Conservation (phyloP, 2,888 invertebrate species). For the Exocentrus adspersus region DNA sequence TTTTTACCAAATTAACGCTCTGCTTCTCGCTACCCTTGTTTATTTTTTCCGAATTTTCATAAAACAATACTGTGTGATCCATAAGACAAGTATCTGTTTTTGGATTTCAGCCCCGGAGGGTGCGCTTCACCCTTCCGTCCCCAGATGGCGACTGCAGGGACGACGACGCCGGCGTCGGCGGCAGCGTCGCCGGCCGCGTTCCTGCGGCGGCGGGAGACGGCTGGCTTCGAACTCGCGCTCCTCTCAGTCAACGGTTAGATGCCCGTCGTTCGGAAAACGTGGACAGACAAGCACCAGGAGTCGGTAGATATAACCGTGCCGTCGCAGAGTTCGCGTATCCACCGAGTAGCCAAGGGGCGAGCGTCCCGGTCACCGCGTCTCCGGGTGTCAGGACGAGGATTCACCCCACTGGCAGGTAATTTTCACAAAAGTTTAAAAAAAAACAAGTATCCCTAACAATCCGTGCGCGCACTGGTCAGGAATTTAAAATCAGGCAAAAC, state of each 20-base stretch:
- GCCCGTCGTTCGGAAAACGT: conserved; percentile 44
- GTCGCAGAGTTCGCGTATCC: conserved; percentile 20
- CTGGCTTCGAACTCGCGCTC: conserved; percentile 51
- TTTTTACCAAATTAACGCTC: no score
- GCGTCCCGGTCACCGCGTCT: conserved; percentile 54
- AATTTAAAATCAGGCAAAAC: no score
- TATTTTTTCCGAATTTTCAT: no score
- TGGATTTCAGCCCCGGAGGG: conserved; percentile 55
- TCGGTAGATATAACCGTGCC: conserved; percentile 36
- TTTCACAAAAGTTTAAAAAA: no score
- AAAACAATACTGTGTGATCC: no score
- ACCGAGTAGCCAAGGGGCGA: conserved; percentile 11
- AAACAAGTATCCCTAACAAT: no score
- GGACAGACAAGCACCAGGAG: conserved; percentile 42
- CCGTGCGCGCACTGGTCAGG: no score
- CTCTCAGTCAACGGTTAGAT: conserved; percentile 50
- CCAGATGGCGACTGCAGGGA: conserved; percentile 51
- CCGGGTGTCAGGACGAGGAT: conserved; percentile 57
- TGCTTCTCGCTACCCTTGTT: no score
- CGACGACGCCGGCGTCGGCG: conserved; percentile 33
- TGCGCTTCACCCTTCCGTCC: conserved; percentile 57
- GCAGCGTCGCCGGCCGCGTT: conserved; percentile 34
- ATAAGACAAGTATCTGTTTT: neutral
- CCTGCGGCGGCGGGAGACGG: conserved; percentile 52
- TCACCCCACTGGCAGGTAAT: conserved; percentile 58